Evolutionary conservation across 2,113 vertebrate genomes (phyloP), one percentile per base, ranked within the genome.

Genomic region (Pluvialis apricaria): DNA sequence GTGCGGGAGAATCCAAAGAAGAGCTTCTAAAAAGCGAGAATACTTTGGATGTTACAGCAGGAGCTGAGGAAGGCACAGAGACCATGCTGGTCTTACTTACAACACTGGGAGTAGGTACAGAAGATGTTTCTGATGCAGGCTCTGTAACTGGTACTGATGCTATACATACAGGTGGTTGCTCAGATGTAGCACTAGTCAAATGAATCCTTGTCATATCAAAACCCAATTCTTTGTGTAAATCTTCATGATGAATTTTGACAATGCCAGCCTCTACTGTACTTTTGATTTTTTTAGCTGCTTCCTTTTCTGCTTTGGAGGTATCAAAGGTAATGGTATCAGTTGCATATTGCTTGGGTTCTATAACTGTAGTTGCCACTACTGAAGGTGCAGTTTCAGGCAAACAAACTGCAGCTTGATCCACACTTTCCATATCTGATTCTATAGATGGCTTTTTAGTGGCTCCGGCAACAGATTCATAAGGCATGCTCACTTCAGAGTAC

Each of bases 11-110:
- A 92, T 99, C 98, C 83, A 97, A 90, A 97, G 97, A 97, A 91
- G 98, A 98, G 88, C 98, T 98, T 98, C 98, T 98, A 85, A 98
- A 97, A 90, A 99, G 94, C 13, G 98, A 97, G 72, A 90, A 98
- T 52, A 98, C 92, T 98, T 98, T 98, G 92, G 97, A 97, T 92
- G 99, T 97, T 86, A 98, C 89, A 86, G 98, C 96, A 44, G 97
- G 86, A 97, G 91, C 76, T 79, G 97, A 86, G 79, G 96, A 97
- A 93, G 94, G 76, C 69, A 92, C 88, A 68, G 97, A 94, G 62
- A 97, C 77, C 65, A 96, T 90, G 78, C 80, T 94, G 49, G 95
- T 92, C 76, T 92, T 82, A 94, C 88, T 92, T 92, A 98, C 98
- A 81, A 92, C 66, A 88, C 82, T 91, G 77, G 98, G 98, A 82